Base-by-base conservation (phyloP, 2,797 vertebrate species). In the Arctocebus calabarensis region DNA sequence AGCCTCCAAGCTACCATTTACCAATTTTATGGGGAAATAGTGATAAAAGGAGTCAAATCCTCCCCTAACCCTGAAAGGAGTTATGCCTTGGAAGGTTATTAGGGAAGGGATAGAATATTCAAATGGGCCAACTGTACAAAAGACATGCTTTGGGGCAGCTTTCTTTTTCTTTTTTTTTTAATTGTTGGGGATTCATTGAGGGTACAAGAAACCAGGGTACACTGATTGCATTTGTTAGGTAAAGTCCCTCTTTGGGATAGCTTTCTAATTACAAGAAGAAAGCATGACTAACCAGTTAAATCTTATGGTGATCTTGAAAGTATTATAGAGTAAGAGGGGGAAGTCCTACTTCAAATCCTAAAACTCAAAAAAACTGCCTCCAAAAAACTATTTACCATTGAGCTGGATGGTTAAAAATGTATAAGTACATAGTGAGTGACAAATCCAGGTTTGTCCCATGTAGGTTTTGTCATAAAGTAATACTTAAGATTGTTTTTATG, bases 401-500 rank as follows among this genome's bases (percentile, higher is more conserved):
- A 71, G 17, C 70, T 88, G 37, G 61, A 57, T 27, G 29, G 32
- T 73, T 84, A 84, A 70, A 68, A 52, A 64, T 77, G 77, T 89
- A 16, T 52, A 82, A 81, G 22, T 92, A 48, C 11, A 7, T n/a
- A 90, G 0, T 68, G 45, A 84, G 59, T 85, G 64, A 85, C 40
- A 83, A 55, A 29, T 68, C 79, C 82, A 92, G 10, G n/a, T 90
- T 88, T 92, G 25, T 81, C 7, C n/a, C 52, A 16, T 34, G 16
- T 82, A 82, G 25, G 61, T 88, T 94, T 90, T 92, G 23, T 64
- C 29, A 29, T 57, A 92, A 78, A 40, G 91, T 14, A 84, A 78
- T 71, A 86, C 43, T 94, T 83, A 73, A 91, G 79, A 71, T 19
- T 48, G 14, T 59, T 91, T 95, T 81, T 23, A n/a, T 78, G 12